phyloP scores from a whole-genome alignment of 2,888 invertebrate genomes.

The Caenorhabditis sp. region DNA sequence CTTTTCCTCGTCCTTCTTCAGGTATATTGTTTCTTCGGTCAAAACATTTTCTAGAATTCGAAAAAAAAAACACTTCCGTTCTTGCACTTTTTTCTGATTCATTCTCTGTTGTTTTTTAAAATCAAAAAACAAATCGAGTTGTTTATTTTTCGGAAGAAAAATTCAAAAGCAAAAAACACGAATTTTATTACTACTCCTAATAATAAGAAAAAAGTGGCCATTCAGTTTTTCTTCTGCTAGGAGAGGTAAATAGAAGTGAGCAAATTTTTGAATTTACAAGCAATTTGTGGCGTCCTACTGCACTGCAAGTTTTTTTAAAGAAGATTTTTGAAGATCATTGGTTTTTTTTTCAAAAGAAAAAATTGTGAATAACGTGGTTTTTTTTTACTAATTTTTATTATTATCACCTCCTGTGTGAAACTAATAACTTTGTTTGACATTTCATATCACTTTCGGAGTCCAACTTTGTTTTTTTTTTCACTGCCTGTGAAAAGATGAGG shows the following conservation, averaged over 20 bases:
- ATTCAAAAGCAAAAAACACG: conserved; percentile 1
- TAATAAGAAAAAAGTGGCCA: neutral
- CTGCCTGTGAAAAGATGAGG: too few species aligned
- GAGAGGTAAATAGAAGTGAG: neutral
- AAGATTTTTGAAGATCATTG: neutral
- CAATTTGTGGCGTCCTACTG: conserved; percentile 3
- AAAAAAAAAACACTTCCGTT: too few species aligned
- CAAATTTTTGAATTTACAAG: conserved; percentile 19
- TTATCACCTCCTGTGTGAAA: too few species aligned
- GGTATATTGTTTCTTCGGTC: neutral
- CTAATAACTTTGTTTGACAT: too few species aligned
- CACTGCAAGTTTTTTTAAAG: neutral
- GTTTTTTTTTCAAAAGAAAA: too few species aligned
- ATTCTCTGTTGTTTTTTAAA: neutral
- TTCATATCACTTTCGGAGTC: too few species aligned
- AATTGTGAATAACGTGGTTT: too few species aligned
- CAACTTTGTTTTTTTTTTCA: too few species aligned
- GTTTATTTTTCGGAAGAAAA: neutral
- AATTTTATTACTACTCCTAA: conserved; percentile 1
- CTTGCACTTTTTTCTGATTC: too few species aligned
- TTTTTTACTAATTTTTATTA: too few species aligned
- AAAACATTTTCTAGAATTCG: too few species aligned
- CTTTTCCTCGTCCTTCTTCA: neutral
- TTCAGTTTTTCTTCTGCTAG: neutral
- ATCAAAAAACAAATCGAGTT: neutral